Evolutionary conservation across 2,888 invertebrate species (phyloP), one percentile per base, ranked within the genome.

Genomic region (Cephalotes varians): DNA sequence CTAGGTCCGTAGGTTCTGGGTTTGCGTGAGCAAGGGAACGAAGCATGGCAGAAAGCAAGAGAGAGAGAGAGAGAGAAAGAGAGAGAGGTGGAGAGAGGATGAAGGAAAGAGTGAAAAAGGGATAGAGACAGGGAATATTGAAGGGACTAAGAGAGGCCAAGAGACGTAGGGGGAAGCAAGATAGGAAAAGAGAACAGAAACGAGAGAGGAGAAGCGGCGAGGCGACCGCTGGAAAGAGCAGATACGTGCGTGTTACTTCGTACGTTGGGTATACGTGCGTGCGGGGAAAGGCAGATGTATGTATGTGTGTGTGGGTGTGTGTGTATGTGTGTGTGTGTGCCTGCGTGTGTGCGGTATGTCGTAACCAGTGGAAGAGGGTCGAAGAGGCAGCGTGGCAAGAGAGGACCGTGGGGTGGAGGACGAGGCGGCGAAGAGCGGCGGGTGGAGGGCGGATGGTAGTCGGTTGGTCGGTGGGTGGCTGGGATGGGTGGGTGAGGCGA

Each of bases 1-100:
- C 91, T 91, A 90, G 90, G 88, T 89, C 89, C 88, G 90, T 90
- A 88, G 90, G 86, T 92, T 91, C 92, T 91, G 92, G 92, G 92
- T 92, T 91, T 92, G 92, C 92, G 92, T 93, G 93, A 91, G 90
- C 87, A 90, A 88, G 85, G 69, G 88, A 84, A 83, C 69, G 76
- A 69, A 62, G 83, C 77, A 71, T 69, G 76, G 81, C 74, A 67
- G 83, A 85, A 69, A 69, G 86, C 25, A 69, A 83, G 74, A 64
- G 83, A 67, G 81, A 83, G 76, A 67, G 83, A 31, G 72, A 81
- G 80, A 58, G 77, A 71, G 77, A 58, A 73, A 49, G 80, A 79
- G 49, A 18, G 37, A 64, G 62, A 12, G 37, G 58, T 40, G 64
- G 21, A 65, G 83, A 82, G 86, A 83, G 81, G 76, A 51, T 69